Evolutionary conservation across 2,888 invertebrate genomes (phyloP), one percentile per base, ranked within the genome.

Genomic region (Halictus quadricinctus): DNA sequence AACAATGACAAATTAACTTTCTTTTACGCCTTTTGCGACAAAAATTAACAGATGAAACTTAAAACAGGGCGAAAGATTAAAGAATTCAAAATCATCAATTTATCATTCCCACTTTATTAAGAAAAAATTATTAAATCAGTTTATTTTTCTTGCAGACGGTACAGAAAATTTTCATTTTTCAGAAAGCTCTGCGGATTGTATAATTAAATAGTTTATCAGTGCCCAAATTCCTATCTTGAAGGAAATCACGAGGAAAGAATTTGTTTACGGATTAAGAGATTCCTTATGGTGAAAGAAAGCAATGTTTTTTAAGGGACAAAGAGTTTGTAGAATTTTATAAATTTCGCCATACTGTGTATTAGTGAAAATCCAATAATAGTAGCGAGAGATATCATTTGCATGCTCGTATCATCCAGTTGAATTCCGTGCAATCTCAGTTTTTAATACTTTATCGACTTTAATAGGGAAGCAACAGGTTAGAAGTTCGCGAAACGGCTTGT

Each of bases 401-500:
- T 41, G 18, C 10, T 10, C 10, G 7, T 21, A 18, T 69, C 21
- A 36, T 0, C 10, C 10, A 69, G 21, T 41, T 41, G 15, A 18
- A 69, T 69, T 69, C 66, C 18, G 36, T 36, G 8, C 21, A 1
- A 18, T 18, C 25, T 36, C 36, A 21, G 66, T 10, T 69, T 36
- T 69, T 69, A 69, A 69, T 41, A 69, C 36, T 41, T 69, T 10
- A 69, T 41, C 36, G 21, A 69, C 36, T 41, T 69, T 41, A 21
- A 69, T 41, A 18, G 10, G 10, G 36, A 21, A 41, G 66, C 66
- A 69, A 69, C 66, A 69, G 66, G 66, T 69, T 69, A 41, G 21
- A 69, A 69, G 66, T 69, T 69, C 36, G 12, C 41, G 36, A 69
- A 69, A 69, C 66, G 21, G 41, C 41, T 41, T 69, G 66, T 69